phyloP scores from a whole-genome alignment of 2,797 vertebrate genomes.

The Vireo griseus region DNA sequence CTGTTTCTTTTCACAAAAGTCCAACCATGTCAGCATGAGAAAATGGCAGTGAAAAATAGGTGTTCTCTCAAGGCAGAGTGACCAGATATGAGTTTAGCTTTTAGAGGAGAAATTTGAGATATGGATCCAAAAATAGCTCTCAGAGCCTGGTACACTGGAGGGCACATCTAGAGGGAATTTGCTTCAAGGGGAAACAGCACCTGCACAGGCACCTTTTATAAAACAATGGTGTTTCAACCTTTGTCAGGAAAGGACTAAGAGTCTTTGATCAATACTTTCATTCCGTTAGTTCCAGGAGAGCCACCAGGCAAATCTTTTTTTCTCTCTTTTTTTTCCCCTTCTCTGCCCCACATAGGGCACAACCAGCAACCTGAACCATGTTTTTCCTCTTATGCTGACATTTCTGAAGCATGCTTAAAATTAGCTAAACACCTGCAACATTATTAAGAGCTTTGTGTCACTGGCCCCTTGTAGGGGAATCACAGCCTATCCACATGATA shows the following conservation, averaged over 20 bases:
- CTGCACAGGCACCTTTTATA: neutral
- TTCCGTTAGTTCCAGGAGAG: neutral
- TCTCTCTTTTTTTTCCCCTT: rapidly evolving
- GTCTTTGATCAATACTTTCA: neutral
- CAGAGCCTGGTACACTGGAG: neutral
- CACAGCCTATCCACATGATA: neutral
- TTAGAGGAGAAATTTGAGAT: neutral
- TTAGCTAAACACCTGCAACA: conserved; percentile 3
- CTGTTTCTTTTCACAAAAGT: neutral
- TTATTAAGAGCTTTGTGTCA: neutral
- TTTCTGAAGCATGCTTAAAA: neutral
- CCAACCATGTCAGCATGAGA: neutral
- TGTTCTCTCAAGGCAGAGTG: neutral
- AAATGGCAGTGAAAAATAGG: neutral
- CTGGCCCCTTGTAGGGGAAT: neutral
- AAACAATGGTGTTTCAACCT: neutral
- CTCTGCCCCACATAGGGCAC: neutral
- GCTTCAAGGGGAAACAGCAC: neutral
- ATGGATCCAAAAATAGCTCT: neutral
- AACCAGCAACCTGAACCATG: neutral
- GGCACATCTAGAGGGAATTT: neutral
- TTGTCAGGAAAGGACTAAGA: neutral
- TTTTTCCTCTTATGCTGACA: neutral
- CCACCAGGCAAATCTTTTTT: neutral
- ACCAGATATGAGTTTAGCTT: neutral